Evolutionary conservation across 1,140 invertebrate genomes (phyloP).

Genomic region (Dendroctonus valens): DNA sequence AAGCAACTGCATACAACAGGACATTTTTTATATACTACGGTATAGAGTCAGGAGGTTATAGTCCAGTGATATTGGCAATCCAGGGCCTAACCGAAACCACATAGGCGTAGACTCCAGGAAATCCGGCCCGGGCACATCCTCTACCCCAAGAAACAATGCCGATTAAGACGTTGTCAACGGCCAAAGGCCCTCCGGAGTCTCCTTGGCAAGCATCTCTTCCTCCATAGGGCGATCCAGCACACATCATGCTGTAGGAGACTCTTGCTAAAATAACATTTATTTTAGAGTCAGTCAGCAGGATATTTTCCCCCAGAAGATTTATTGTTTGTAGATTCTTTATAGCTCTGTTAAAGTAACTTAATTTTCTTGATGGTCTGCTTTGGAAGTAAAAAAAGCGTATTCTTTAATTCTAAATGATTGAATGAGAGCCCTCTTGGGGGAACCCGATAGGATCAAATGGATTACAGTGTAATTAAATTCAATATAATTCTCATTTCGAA

Average conservation of each 20-base stretch:
- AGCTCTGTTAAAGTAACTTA: no score
- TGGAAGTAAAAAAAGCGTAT: no score
- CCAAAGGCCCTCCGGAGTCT: constrained; percentile 65
- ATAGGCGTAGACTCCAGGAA: constrained; percentile 71
- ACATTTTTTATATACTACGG: neutral
- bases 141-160: constrained; percentile 73
- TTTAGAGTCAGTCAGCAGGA: no score
- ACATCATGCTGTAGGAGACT: constrained; percentile 49
- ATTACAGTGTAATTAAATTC: no score
- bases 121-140: constrained; percentile 62
- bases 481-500: no score
- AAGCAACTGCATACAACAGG: neutral
- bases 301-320: no score
- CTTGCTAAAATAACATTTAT: constrained; percentile 24
- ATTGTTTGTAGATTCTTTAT: no score
- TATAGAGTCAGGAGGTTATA: neutral
- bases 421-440: no score
- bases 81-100: constrained; percentile 45
- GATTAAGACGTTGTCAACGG: constrained; percentile 44
- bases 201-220: constrained; percentile 62
- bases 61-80: constrained; percentile 12
- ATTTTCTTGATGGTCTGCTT: no score
- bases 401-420: no score
- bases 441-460: no score
- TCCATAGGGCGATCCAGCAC: constrained; percentile 48